Evolutionary conservation across 2,113 vertebrate species (phyloP), one percentile per base, ranked within the genome.

Genomic region (Brienomyrus longianalis): DNA sequence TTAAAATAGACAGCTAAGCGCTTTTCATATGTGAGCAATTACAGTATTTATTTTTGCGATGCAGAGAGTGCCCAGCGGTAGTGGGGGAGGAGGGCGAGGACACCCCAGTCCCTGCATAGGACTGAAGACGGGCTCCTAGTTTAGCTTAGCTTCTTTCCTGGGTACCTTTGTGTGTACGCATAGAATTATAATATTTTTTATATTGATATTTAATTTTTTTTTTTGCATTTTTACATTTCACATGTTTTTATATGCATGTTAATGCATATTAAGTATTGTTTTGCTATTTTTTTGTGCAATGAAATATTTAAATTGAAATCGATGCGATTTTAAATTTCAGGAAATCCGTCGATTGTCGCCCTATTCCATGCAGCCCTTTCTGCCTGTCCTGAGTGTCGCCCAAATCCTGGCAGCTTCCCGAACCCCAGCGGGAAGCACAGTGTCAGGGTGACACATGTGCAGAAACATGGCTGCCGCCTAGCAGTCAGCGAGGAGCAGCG

Each of bases 1-100:
- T 94, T 93, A 94, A 94, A 94, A 93, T 89, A 93, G 88, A 92
- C 91, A 92, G 35, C 56, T 23, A 70, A n/a, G n/a, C 52, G 93
- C 92, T 91, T 92, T 89, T 90, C 92, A 92, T 95, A 89, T 94
- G 93, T 92, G 90, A 92, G 89, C 93, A 92, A 91, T 93, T 92
- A 88, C 31, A 15, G 90, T 93, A 93, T 95, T 95, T 93, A 92
- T 93, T 93, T 94, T 90, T 93, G 43, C 15, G 51, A 90, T 91
- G 31, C 77, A 92, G 80, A 88, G 91, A 92, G 86, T 90, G 56
- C 90, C 77, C 11, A 89, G 89, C 90, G 3, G 56, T 62, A 3
- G 5, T 43, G 31, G 77, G 35, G 17, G 31, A 0, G 31, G 6
- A 3, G 2, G 77, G 43, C 3, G 6, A 84, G 21, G 39, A 48